These are phyloP conservation scores for Luperina testacea DNA, from an alignment of 2,888 invertebrate species.

Conservation along the genomic window DNA sequence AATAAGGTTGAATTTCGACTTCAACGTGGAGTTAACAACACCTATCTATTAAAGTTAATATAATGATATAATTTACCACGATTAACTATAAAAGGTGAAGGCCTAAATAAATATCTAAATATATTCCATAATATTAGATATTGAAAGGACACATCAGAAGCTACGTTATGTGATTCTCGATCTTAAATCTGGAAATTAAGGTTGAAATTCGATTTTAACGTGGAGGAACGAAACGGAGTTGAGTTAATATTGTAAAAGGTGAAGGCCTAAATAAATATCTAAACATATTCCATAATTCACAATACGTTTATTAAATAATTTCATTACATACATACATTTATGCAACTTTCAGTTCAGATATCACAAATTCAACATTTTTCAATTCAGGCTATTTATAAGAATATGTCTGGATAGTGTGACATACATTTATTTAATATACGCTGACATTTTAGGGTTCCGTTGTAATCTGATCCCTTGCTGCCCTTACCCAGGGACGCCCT, in stretches of 20 bases:
- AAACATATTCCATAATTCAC: conserved; percentile 59
- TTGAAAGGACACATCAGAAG: too few relatives aligned
- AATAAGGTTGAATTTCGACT: conserved; percentile 10
- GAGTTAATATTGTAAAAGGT: conserved; percentile 6
- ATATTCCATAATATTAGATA: conserved; percentile 48
- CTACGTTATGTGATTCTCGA: too few relatives aligned
- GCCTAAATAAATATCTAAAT: conserved; percentile 50
- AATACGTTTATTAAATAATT: conserved; percentile 57
- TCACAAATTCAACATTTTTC: conserved; percentile 54
- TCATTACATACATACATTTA: conserved; percentile 51
- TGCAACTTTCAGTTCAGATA: conserved; percentile 60
- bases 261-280: conserved; percentile 47
- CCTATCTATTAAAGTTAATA: background rate
- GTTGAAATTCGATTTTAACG: too few relatives aligned
- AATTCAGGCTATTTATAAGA: conserved; percentile 29
- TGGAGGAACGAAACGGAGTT: too few relatives aligned
- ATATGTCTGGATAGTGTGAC: conserved; percentile 58
- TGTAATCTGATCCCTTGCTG: too few relatives aligned
- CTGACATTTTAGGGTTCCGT: conserved; percentile 31
- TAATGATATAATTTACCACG: background rate
- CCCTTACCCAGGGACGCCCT: too few relatives aligned
- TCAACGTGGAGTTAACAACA: background rate
- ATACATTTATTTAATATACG: conserved; percentile 17
- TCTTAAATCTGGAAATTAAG: too few relatives aligned
- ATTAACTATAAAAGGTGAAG: conserved; percentile 7